Evolutionary conservation across 92 coral and sea anemone species (phyloP), one percentile per base, ranked within the genome.

Genomic region (Porites divaricata): DNA sequence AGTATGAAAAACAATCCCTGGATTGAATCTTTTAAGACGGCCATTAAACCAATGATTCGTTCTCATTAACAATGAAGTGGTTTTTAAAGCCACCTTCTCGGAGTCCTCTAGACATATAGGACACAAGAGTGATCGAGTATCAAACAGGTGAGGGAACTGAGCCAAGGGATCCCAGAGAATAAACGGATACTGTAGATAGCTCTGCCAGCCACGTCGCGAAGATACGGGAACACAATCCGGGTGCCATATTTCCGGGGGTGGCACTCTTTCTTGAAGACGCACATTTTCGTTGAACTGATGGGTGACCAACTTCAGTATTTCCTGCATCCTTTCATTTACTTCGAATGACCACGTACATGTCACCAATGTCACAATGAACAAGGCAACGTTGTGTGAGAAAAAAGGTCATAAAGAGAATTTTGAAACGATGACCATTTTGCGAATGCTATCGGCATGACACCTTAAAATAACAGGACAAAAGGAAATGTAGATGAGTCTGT

Each of bases 91-190:
- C 50, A 28, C 16, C 74, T 70, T 25, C 17, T 69, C 67, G 24
- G 74, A 59, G 70, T 87, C 90, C 63, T 70, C 81, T 45, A 68
- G 62, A 57, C 87, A 87, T 80, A 67, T 54, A 64, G 90, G 87
- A 21, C 90, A 87, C 67, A 35, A 49, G 19, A 87, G 66, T 61
- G 73, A 68, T 45, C 63, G 25, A 20, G 61, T 63, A 78, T 79
- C 56, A 69, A 69, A 81, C 59, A 87, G 72, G 24, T 74, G 26
- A 53, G 69, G 61, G 41, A 69, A 80, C 67, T 87, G 90, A 49
- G 81, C 61, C 72, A 72, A 24, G 35, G 86, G 90, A 73, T 87
- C 90, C 90, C 90, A 80, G 45, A 87, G 78, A 70, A 87, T 79
- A 50, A 69, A 80, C 19, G 81, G 90, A 80, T 87, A 87, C 64